Conservation (phyloP, 1,140 invertebrate species). For the Olivierus martensii region DNA sequence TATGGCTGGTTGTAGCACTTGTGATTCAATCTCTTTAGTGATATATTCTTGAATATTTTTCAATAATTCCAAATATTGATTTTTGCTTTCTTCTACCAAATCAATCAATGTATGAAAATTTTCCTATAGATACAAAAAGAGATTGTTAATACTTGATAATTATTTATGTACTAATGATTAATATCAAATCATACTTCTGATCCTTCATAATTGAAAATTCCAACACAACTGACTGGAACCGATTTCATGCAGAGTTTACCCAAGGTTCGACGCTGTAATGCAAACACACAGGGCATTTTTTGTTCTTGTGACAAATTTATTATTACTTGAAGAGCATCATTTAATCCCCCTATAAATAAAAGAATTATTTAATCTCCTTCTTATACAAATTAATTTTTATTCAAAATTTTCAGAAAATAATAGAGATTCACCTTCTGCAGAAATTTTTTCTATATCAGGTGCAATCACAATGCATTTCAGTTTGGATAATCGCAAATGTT, state of each 20-base stretch:
- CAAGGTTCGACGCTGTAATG: slow-evolving; percentile 35
- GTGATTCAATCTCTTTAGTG: slow-evolving; percentile 4
- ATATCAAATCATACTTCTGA: slow-evolving; percentile 32
- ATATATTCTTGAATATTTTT: not conserved
- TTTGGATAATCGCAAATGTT: slow-evolving; percentile 39
- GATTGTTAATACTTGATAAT: no score
- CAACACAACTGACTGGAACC: slow-evolving; percentile 39
- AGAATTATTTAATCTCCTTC: not conserved
- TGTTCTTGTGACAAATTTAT: slow-evolving; percentile 32
- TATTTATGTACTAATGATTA: no score
- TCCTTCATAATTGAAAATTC: slow-evolving; percentile 41
- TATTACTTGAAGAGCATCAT: slow-evolving; percentile 28
- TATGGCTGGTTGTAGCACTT: no score
- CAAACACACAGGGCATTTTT: slow-evolving; percentile 38
- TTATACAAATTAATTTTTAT: no score
- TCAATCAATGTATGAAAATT: slow-evolving; percentile 9
- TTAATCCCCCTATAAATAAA: slow-evolving; percentile 13
- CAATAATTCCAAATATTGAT: slow-evolving; percentile 1
- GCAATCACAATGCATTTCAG: slow-evolving; percentile 44
- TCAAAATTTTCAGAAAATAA: no score
- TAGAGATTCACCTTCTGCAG: slow-evolving; percentile 13
- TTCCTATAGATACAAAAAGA: slow-evolving; percentile 4
- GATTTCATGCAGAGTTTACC: slow-evolving; percentile 39
- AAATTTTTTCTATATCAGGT: slow-evolving; percentile 38
- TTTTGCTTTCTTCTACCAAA: slow-evolving; percentile 1